phyloP scores from a whole-genome alignment of 2,888 invertebrate genomes.

The Pseudoips prasinana region DNA sequence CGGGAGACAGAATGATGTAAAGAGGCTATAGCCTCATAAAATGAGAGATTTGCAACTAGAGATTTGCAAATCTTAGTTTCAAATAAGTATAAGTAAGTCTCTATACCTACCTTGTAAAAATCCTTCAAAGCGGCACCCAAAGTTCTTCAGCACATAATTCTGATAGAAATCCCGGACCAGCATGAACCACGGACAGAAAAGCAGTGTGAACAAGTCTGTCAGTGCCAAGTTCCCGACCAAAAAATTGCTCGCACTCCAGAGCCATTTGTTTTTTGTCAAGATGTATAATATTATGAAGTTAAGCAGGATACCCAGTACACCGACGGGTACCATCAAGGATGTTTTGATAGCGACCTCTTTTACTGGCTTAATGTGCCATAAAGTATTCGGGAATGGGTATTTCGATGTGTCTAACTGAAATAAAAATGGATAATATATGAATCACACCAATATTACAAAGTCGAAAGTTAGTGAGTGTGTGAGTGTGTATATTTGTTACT shows the following conservation, averaged over 20 bases:
- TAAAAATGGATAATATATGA: constrained; percentile 4
- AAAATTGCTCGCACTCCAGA: constrained; percentile 87
- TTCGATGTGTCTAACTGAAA: constrained; percentile 67
- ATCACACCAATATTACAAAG: no score
- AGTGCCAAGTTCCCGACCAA: constrained; percentile 89
- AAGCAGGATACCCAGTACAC: constrained; percentile 84
- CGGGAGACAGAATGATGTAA: no score
- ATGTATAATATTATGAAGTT: constrained; percentile 85
- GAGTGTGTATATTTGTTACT: no score
- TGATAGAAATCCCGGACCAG: constrained; percentile 89
- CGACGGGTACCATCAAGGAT: constrained; percentile 81
- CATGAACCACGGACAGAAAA: constrained; percentile 89
- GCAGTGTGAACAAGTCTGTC: constrained; percentile 84
- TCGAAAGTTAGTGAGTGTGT: no score
- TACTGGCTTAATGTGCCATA: constrained; percentile 84
- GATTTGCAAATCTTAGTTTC: no score
- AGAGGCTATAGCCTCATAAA: no score
- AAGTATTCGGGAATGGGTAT: constrained; percentile 81
- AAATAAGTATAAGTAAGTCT: no score
- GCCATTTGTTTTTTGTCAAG: constrained; percentile 82
- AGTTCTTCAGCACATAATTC: constrained; percentile 87
- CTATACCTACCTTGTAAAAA: constrained; percentile 90
- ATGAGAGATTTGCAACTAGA: no score
- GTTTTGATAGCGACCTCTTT: constrained; percentile 84
- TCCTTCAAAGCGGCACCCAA: constrained; percentile 90